Evolutionary conservation across 2,888 invertebrate genomes (phyloP).

Genomic region (Hybos culiciformis): DNA sequence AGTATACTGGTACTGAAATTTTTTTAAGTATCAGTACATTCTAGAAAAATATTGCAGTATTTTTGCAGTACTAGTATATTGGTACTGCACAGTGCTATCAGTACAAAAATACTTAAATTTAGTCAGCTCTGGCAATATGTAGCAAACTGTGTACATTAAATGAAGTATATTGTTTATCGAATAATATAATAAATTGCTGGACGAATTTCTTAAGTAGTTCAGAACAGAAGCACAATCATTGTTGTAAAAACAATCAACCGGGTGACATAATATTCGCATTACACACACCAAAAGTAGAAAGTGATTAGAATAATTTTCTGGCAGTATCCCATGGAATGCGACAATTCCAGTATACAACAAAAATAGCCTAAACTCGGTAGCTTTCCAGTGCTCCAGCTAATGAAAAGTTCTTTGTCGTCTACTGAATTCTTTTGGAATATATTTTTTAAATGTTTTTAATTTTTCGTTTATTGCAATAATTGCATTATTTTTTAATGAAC

Average conservation of each 20-base stretch:
- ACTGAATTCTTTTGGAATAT: not conserved
- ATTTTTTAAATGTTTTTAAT: not conserved
- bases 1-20: too few species aligned
- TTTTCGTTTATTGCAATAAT: not conserved
- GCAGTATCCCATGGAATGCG: not conserved
- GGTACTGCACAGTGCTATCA: too few species aligned
- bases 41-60: too few species aligned
- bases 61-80: too few species aligned
- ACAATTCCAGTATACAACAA: not conserved
- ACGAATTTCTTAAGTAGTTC: too few species aligned
- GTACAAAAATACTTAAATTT: too few species aligned
- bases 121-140: too few species aligned
- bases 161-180: too few species aligned
- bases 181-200: too few species aligned
- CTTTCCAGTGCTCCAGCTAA: not conserved
- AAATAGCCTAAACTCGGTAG: not conserved
- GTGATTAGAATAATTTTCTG: not conserved
- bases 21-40: too few species aligned
- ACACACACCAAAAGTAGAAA: not conserved
- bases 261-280: not conserved
- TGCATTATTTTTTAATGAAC: not conserved
- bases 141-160: too few species aligned
- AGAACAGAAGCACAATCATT: not conserved
- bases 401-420: not conserved
- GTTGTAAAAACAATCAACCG: not conserved